phyloP scores from a whole-genome alignment of 2,113 vertebrate species.

The Petrocephalus zakoni region DNA sequence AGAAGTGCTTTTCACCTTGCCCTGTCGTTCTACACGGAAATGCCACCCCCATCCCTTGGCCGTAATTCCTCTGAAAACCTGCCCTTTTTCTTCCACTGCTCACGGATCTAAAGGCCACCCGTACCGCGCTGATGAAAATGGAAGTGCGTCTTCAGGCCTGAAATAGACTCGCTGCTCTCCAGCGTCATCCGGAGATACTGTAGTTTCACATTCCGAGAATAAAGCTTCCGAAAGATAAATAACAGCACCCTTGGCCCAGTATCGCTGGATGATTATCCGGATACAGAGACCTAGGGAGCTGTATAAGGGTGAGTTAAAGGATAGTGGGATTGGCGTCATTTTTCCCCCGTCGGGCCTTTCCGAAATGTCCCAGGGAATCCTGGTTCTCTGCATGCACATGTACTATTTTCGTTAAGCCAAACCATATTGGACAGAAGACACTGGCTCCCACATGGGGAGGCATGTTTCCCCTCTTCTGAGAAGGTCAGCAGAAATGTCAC shows the following conservation, averaged over 20 bases:
- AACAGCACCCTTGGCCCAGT: background rate
- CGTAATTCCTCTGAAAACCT: background rate
- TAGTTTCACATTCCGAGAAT: background rate
- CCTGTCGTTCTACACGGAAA: background rate
- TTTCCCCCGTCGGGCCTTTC: background rate
- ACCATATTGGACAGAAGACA: background rate
- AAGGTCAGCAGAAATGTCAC: background rate
- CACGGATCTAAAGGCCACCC: background rate
- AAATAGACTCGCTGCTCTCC: background rate
- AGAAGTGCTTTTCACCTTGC: background rate
- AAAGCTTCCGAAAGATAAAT: background rate
- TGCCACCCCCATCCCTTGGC: background rate
- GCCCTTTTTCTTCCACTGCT: background rate
- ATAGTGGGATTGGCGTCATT: background rate
- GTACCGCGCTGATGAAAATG: background rate
- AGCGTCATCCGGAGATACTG: background rate
- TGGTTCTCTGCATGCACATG: background rate
- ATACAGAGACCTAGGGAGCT: background rate
- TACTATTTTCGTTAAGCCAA: background rate
- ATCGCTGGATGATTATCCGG: background rate
- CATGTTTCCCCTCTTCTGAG: background rate
- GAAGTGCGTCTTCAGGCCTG: background rate
- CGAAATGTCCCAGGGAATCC: background rate
- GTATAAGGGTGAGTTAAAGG: background rate
- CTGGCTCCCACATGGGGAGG: background rate